Evolutionary conservation across 2,888 invertebrate genomes (phyloP), one percentile per base, ranked within the genome.

Genomic region (Dicranocentrus wangi): DNA sequence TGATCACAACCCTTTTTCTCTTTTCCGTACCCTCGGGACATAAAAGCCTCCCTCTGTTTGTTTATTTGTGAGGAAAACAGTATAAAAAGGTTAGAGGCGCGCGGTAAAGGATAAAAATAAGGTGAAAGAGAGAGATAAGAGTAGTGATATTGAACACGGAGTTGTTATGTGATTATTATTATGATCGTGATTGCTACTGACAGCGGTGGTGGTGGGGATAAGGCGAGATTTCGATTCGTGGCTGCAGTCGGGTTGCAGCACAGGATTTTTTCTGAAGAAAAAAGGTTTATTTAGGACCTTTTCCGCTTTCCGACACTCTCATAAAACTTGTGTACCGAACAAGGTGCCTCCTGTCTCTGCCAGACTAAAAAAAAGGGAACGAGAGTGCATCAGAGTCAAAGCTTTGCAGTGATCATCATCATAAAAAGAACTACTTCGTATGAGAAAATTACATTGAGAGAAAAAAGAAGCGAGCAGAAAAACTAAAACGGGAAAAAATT

Each of bases 171-270:
- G 76, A 76, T 76, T 76, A 76, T 73, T 65, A 73, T 60, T 60
- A 60, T 68, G 76, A 68, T 76, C 76, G 76, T 76, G 76, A 76
- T 76, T 76, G 76, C 76, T 76, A 76, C 76, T 76, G 76, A 76
- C 76, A 76, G 68, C 65, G 42, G 58, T 27, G 43, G 32, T 17
- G 55, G 17, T n/a, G 25, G 2, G 32, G 23, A 65, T 10, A 60
- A 60, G 60, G 60, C 60, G 17, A 15, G 25, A 27, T 60, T 23
- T 19, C 7, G 10, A 15, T 17, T 65, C 42, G 65, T 65, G 61
- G 32, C 28, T 32, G 28, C n/a, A 32, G 28, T 13, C 23, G 47
- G 13, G 53, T 13, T 5, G 25, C 5, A 60, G 60, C n/a, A n/a
- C n/a, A n/a, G n/a, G n/a, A n/a, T n/a, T n/a, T n/a, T n/a, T n/a